These are phyloP conservation scores for Mellivora capensis DNA, from an alignment of 2,113 vertebrate species.

Conservation along the genomic window DNA sequence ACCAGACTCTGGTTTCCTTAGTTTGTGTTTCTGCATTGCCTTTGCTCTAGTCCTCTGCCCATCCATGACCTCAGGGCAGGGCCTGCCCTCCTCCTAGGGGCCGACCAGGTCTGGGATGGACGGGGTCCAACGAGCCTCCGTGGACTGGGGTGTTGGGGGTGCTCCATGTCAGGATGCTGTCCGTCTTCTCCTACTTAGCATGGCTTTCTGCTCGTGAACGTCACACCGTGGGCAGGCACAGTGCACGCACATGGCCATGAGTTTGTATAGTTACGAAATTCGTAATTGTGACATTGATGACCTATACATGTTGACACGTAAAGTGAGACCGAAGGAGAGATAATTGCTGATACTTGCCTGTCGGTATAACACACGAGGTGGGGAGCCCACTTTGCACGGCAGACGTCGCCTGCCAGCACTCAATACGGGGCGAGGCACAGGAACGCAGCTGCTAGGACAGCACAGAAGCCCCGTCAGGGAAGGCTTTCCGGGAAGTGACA, in stretches of 20 bases:
- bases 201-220: neutral
- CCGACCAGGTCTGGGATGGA: neutral
- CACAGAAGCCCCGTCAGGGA: fast-evolving
- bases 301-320: neutral
- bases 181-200: neutral
- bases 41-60: neutral
- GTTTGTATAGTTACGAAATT: neutral
- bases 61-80: neutral
- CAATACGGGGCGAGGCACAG: too few relatives aligned
- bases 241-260: neutral
- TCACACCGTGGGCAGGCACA: neutral
- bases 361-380: fast-evolving
- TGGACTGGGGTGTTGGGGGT: neutral
- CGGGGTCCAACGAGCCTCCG: fast-evolving
- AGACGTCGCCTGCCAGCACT: fast-evolving
- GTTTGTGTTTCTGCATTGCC: neutral
- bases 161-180: neutral
- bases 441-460: fast-evolving
- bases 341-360: neutral
- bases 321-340: neutral
- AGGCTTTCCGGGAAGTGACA: fast-evolving
- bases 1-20: neutral
- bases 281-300: neutral
- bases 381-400: fast-evolving
- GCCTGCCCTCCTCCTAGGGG: fast-evolving